Evolutionary conservation across 2,888 invertebrate species (phyloP), one percentile per base, ranked within the genome.

Genomic region (Emmelina monodactyla): DNA sequence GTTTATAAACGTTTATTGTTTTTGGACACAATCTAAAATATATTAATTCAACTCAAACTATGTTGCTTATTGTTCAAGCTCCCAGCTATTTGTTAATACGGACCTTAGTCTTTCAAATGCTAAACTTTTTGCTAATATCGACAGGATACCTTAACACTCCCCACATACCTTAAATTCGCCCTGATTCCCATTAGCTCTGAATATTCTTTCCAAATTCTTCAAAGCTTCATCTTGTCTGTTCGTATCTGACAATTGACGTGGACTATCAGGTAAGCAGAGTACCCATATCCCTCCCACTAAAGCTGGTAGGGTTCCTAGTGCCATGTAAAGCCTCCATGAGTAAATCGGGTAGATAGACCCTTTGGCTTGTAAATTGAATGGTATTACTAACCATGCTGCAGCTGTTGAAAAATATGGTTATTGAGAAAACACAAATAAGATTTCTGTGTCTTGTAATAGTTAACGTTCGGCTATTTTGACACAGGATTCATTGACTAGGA

Each of bases 311-410:
- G 85, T 83, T 37, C 85, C 80, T n/a, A 88, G 47, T 0, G 85
- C 81, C 9, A 89, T 61, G 53, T 86, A 87, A 14, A 89, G 58
- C 22, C 90, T 70, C 91, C 91, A 91, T n/a, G 89, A 88, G 53
- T 85, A 83, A 38, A 85, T 81, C 0, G 76, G 70, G 22, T 86
- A 43, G 6, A 67, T 33, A 0, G 70, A 65, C 0, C 58, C 43
- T 31, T 61, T 50, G 33, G 53, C 49, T 3, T 47, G 43, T 3
- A 60, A 38, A 39, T 72, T 70, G 44, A 72, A 62, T 0, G 89
- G 89, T 31, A 89, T 83, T 2, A 88, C 72, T 2, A 84, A 43
- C 87, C 88, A 88, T 0, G 88, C 86, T 29, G 86, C 47, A 15
- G 83, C 88, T 83, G 65, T 28, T n/a, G n/a, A n/a, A n/a, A n/a